These are phyloP conservation scores for Hofmannophila pseudospretella DNA, from an alignment of 2,888 invertebrate species.

Conservation along the genomic window DNA sequence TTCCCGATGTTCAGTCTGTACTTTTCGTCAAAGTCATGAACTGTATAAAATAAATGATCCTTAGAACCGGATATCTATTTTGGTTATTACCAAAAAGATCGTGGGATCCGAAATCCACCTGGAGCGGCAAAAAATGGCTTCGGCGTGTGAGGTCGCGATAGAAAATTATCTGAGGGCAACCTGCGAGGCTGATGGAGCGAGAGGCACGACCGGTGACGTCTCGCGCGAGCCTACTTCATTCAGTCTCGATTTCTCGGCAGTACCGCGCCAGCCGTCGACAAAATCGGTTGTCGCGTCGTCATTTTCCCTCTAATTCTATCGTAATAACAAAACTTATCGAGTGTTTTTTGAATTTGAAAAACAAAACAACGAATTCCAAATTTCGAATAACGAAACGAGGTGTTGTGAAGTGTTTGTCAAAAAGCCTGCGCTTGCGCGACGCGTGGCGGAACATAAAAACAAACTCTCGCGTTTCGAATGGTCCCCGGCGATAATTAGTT, in stretches of 20 bases:
- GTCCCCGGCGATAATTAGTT: constrained; percentile 65
- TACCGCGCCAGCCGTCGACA: constrained; percentile 60
- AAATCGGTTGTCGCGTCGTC: constrained; percentile 41
- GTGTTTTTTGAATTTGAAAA: constrained; percentile 42
- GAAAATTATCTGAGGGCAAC: constrained; percentile 35
- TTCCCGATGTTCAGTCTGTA: too few species aligned
- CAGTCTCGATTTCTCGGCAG: constrained; percentile 59
- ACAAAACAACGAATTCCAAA: constrained; percentile 38
- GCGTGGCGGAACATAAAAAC: constrained; percentile 63
- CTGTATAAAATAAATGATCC: too few species aligned
- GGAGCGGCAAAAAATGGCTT: constrained; percentile 27
- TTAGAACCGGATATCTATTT: constrained; percentile 8
- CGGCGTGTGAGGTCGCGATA: constrained; percentile 48
- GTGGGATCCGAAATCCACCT: constrained; percentile 37
- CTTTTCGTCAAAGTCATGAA: too few species aligned
- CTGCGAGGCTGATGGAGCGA: constrained; percentile 37
- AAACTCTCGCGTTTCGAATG: constrained; percentile 64
- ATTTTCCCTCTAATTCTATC: constrained; percentile 27
- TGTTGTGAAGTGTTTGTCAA: constrained; percentile 42
- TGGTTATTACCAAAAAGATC: constrained; percentile 5
- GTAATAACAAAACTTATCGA: constrained; percentile 36
- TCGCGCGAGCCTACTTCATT: constrained; percentile 41
- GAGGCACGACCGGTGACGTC: constrained; percentile 41
- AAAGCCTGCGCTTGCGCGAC: constrained; percentile 27
- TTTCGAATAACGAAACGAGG: constrained; percentile 50